phyloP scores from a whole-genome alignment of 2,888 invertebrate genomes.

The Blera fallax region DNA sequence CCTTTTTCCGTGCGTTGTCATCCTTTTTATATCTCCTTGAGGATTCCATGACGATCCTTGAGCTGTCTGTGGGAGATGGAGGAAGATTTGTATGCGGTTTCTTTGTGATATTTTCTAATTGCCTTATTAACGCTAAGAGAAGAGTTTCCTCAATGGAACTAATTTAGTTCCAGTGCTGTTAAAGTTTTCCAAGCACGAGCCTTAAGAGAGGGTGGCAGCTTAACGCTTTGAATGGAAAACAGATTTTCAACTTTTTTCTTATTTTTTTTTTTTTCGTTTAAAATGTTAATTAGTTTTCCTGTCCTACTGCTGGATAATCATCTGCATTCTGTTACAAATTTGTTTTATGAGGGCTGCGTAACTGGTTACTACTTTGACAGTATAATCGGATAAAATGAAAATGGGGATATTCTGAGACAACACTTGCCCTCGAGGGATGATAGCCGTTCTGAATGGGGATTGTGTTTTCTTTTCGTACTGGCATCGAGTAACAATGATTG shows the following conservation, averaged over 20 bases:
- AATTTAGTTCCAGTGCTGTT: constrained; percentile 38
- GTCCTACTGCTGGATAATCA: constrained; percentile 36
- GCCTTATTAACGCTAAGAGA: constrained; percentile 52
- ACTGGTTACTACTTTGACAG: constrained; percentile 35
- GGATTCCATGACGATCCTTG: constrained; percentile 14
- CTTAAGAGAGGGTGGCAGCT: background rate
- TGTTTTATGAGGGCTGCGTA: constrained; percentile 34
- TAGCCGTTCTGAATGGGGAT: background rate
- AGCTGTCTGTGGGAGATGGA: constrained; percentile 11
- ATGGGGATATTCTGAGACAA: background rate
- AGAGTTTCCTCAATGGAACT: constrained; percentile 24
- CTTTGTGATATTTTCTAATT: constrained; percentile 50
- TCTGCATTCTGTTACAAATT: constrained; percentile 52
- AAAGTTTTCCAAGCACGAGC: constrained; percentile 21
- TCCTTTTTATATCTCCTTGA: constrained; percentile 18
- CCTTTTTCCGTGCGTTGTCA: constrained; percentile 1
- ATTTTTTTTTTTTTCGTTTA: constrained; percentile 45
- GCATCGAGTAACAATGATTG: background rate
- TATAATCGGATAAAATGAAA: constrained; percentile 16
- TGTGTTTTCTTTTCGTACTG: background rate
- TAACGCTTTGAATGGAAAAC: constrained; percentile 37
- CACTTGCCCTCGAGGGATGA: background rate
- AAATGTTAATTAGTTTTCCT: constrained; percentile 58
- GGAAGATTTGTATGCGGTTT: constrained; percentile 15
- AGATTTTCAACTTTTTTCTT: constrained; percentile 21